Percentiles rank a stretch among this genome's conserved stretches.
Evolutionary conservation across 2,888 invertebrate species (phyloP).

Genomic region (Megamerina dolium): DNA sequence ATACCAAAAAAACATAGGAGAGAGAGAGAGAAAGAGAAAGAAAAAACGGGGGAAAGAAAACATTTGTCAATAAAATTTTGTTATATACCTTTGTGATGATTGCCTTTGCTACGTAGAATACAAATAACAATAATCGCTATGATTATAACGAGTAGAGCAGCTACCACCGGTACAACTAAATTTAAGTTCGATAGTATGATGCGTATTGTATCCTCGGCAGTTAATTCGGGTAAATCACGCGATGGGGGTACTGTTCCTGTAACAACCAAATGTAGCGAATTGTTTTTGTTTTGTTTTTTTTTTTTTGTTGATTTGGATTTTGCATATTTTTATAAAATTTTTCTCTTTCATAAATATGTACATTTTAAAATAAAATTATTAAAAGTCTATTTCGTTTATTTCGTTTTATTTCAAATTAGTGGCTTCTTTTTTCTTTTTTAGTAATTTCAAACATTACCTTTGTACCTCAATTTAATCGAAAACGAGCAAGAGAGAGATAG

Average conservation of each 20-base stretch:
- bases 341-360: no score
- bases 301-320: slow-evolving; percentile 11
- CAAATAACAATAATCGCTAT: slow-evolving; percentile 90
- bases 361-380: background rate
- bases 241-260: slow-evolving; percentile 92
- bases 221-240: slow-evolving; percentile 72
- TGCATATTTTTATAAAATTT: slow-evolving; percentile 11
- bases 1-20: slow-evolving; percentile 19
- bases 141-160: slow-evolving; percentile 85
- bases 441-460: slow-evolving; percentile 28
- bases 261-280: slow-evolving; percentile 53
- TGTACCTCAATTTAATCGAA: slow-evolving; percentile 21
- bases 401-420: slow-evolving; percentile 19
- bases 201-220: slow-evolving; percentile 77
- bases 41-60: slow-evolving; percentile 36
- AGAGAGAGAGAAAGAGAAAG: slow-evolving; percentile 13
- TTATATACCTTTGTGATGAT: slow-evolving; percentile 75
- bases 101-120: slow-evolving; percentile 79
- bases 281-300: slow-evolving; percentile 12
- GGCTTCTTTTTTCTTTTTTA: slow-evolving; percentile 8
- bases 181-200: slow-evolving; percentile 85
- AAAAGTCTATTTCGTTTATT: slow-evolving; percentile 15
- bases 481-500: no score
- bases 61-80: slow-evolving; percentile 33
- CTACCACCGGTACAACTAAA: slow-evolving; percentile 89